Evolutionary conservation across 2,888 invertebrate species (phyloP).

Genomic region (Lamellibrachia satsuma): DNA sequence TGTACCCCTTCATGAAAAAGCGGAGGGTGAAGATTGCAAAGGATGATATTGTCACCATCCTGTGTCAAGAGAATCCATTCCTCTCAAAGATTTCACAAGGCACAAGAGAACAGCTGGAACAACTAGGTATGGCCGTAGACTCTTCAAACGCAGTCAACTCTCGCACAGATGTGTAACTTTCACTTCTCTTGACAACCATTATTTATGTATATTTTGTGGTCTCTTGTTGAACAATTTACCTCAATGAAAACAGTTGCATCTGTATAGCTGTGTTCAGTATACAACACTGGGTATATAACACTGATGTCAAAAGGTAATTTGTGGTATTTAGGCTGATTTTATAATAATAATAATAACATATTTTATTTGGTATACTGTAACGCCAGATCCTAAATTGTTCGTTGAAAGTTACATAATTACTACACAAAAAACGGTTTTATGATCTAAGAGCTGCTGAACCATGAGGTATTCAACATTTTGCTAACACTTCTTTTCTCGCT

Average conservation of each 20-base stretch:
- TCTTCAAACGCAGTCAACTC: background rate
- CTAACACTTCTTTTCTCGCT: background rate
- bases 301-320: background rate
- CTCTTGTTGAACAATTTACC: background rate
- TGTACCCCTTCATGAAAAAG: slow-evolving; percentile 40
- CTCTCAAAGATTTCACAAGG: slow-evolving; percentile 75
- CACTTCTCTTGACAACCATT: background rate
- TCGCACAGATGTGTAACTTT: background rate
- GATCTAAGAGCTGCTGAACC: background rate
- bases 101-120: slow-evolving; percentile 76
- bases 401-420: background rate
- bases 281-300: too few species aligned
- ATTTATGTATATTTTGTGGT: background rate
- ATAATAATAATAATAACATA: too few species aligned
- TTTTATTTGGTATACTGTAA: too few species aligned
- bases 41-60: slow-evolving; percentile 80
- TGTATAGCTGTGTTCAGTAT: background rate
- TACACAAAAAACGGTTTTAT: background rate
- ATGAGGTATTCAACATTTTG: background rate
- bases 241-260: too few species aligned
- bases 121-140: slow-evolving; percentile 73
- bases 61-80: slow-evolving; percentile 84
- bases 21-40: slow-evolving; percentile 78
- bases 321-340: background rate
- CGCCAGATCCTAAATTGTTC: too few species aligned